Base-by-base conservation (phyloP, 2,113 vertebrate genomes). In the Alligator sinensis region DNA sequence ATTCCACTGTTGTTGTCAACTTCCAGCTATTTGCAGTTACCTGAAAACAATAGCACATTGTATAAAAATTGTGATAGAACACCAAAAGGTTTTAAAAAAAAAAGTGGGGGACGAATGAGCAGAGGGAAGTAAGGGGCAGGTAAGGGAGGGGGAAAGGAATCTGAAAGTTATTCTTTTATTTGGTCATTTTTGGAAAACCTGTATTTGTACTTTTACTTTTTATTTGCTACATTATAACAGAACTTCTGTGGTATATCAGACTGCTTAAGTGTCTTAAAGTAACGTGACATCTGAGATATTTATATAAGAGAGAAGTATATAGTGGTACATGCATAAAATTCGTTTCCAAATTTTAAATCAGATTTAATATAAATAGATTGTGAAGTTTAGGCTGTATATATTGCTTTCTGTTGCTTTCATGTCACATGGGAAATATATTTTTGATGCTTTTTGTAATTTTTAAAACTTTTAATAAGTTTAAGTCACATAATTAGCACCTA, bases 21-120 rank as follows among this genome's bases (percentile, higher is more conserved):
- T 93, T 87, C 84, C 80, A 86, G 58, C 63, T 93, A 68, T 87
- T 66, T 72, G 63, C 89, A 80, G 70, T 87, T 89, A 64, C 82
- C 92, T 77, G 78, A 9, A 59, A 57, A 75, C 80, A 81, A 8
- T 60, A 84, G 81, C 11, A 66, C 13, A 25, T 1, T 0, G 0
- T 54, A 30, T 78, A 70, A 83, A 80, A 64, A 22, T 77, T 87
- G 9, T 72, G 55, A 55, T 27, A 78, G n/a, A 79, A 83, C 25
- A 13, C 59, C 84, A 28, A 82, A 92, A 87, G 66, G 1, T 75
- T 30, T 27, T 47, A 9, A 47, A 18, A 11, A 78, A 57, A 47
- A 47, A 47, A 8, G 47, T 47, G 47, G 47, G 47, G 47, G 47
- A 47, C 7, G 47, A 47, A 47, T 47, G 47, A 9, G 47, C 47